These are phyloP conservation scores for Actinopyga echinites DNA, from an alignment of 53 echinoderm and acorn worm species.

Conservation along the genomic window DNA sequence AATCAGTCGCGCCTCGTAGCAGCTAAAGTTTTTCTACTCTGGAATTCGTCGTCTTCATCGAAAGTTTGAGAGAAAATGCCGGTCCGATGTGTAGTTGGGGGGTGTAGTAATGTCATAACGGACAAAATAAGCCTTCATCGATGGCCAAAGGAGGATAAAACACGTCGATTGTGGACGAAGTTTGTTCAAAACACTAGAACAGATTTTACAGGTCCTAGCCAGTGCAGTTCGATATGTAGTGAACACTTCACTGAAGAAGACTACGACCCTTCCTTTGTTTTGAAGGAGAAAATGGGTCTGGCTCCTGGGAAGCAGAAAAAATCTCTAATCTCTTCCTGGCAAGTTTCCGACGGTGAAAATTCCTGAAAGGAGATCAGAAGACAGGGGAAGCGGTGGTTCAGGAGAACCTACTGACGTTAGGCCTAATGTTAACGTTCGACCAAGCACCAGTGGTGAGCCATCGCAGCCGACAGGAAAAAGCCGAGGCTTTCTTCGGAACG, in stretches of 20 bases:
- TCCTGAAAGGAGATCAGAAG: neutral
- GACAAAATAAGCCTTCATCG: neutral
- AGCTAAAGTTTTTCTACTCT: too few species aligned
- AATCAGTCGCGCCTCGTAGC: too few species aligned
- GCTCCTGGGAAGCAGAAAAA: neutral
- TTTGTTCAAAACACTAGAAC: neutral
- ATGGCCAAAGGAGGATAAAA: neutral
- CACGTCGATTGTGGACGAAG: neutral
- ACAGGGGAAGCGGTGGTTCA: too few species aligned
- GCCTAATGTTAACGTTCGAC: too few species aligned
- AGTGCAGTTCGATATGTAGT: neutral
- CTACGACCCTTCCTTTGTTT: neutral
- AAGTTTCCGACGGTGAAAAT: neutral
- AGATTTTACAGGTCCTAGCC: neutral
- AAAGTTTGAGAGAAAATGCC: neutral
- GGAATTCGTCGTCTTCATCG: too few species aligned
- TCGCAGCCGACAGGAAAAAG: too few species aligned
- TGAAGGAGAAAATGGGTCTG: neutral
- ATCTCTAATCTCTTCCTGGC: constrained; percentile 3
- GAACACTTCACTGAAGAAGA: neutral
- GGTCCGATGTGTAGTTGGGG: constrained; percentile 4
- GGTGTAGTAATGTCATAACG: neutral
- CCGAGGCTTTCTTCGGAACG: too few species aligned
- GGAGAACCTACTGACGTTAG: too few species aligned
- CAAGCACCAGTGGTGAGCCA: too few species aligned